Evolutionary conservation across 1,140 invertebrate species (phyloP).

Genomic region (Oryctes rhinoceros): DNA sequence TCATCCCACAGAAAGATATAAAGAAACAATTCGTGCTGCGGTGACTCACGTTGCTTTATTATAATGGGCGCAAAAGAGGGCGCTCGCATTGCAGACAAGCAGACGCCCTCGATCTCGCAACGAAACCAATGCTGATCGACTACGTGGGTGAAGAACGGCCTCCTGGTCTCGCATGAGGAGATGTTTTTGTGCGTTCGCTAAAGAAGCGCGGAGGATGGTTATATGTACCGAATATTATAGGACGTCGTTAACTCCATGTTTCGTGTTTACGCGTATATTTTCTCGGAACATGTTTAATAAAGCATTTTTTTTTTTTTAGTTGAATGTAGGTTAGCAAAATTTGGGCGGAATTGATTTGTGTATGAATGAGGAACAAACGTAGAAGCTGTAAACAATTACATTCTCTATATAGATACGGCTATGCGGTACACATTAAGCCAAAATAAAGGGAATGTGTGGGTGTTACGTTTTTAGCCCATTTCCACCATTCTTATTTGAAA

Average conservation of each 20-base stretch:
- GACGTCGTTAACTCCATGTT: slow-evolving; percentile 3
- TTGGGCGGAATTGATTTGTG: background rate
- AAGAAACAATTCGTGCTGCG: background rate
- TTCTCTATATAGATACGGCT: no score
- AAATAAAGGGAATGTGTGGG: no score
- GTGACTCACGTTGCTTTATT: slow-evolving; percentile 21
- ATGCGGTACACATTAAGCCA: no score
- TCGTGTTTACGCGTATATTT: background rate
- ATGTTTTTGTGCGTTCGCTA: slow-evolving; percentile 8
- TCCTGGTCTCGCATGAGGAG: background rate
- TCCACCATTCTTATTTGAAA: no score
- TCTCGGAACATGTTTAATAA: background rate
- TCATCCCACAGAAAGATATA: background rate
- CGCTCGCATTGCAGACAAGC: slow-evolving; percentile 2
- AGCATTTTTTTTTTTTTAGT: background rate
- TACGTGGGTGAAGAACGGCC: slow-evolving; percentile 12
- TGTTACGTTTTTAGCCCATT: no score
- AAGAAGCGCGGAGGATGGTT: background rate
- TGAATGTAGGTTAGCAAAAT: slow-evolving; percentile 10
- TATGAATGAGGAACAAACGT: background rate
- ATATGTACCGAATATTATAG: slow-evolving; percentile 1
- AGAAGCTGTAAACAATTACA: no score
- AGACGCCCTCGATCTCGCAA: slow-evolving; percentile 2
- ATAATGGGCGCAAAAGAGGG: background rate
- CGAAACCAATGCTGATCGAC: slow-evolving; percentile 13